Evolutionary conservation across 2,113 vertebrate genomes (phyloP).

Genomic region (Rhabdornis inornatus): DNA sequence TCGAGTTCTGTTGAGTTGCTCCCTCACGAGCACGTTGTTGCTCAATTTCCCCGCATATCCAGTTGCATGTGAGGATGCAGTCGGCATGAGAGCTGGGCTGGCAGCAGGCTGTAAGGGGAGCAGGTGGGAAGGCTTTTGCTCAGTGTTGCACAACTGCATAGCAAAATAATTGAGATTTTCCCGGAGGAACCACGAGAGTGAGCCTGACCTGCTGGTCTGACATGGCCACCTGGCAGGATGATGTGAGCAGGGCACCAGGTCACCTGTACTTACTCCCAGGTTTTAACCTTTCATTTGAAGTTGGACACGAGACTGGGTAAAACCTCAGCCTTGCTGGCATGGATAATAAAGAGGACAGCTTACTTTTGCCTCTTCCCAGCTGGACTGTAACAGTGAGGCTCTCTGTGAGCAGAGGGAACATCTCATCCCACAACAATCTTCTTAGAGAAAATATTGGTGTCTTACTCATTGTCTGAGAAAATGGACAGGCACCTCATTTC

Average conservation of each 20-base stretch:
- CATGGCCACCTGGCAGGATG: neutral
- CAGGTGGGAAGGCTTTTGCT: neutral
- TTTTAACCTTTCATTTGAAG: neutral
- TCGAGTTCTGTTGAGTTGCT: neutral
- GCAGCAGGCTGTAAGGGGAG: neutral
- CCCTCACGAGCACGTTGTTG: neutral
- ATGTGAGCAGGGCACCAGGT: neutral
- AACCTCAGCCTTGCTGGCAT: neutral
- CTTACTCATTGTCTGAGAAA: neutral
- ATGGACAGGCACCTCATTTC: neutral
- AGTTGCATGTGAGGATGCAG: neutral
- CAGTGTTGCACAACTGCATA: neutral
- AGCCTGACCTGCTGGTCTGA: neutral
- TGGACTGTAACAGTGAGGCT: neutral
- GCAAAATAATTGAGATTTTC: neutral
- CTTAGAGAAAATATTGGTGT: neutral
- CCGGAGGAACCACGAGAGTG: rapidly evolving
- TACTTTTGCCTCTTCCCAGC: neutral
- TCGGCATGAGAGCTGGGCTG: rapidly evolving
- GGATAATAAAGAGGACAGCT: neutral
- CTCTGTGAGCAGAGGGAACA: rapidly evolving
- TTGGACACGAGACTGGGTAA: neutral
- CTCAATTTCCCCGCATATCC: neutral
- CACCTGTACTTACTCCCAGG: neutral
- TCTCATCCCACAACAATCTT: neutral